Evolutionary conservation across 2,888 invertebrate species (phyloP), one percentile per base, ranked within the genome.

Genomic region (Sicus ferrugineus): DNA sequence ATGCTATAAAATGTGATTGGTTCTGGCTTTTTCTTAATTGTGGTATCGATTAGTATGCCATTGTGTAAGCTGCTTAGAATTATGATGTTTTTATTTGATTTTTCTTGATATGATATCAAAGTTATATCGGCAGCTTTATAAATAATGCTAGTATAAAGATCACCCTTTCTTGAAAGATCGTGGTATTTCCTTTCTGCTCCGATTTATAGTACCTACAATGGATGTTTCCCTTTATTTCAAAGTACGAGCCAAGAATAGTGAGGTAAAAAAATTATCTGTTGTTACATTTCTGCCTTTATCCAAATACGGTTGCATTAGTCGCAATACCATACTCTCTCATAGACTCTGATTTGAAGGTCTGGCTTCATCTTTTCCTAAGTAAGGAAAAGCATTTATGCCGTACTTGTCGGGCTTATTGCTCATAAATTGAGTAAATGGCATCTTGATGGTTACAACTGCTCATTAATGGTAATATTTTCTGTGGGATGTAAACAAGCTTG

Each of bases 91-190:
- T 58, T 58, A 14, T 14, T 23, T n/a, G 28, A 38, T 38, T 38
- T 38, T 38, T 26, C 58, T 58, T 58, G 58, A 28, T 58, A 58
- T 58, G 58, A 58, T 26, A 26, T 58, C n/a, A 58, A 21, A 16
- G 30, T 58, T 14, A 58, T 28, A 58, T 58, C 58, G 14, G n/a
- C 58, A 26, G 58, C 14, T 58, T 58, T 58, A 28, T 58, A 58
- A 26, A 28, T 26, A 26, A 28, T n/a, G 30, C 26, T 58, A 26
- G 23, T 58, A 26, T 58, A 28, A 58, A 58, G 28, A 26, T 19
- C 14, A 14, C 11, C 58, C 26, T 58, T 58, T 58, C 26, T 58
- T 58, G 19, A 58, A 19, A 58, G 58, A 58, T 58, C 14, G 11
- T 21, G 58, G 58, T 28, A 58, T 26, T 58, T 58, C 58, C 23